phyloP scores from a whole-genome alignment of 2,113 vertebrate genomes.

The Rhodinocichla rosea region DNA sequence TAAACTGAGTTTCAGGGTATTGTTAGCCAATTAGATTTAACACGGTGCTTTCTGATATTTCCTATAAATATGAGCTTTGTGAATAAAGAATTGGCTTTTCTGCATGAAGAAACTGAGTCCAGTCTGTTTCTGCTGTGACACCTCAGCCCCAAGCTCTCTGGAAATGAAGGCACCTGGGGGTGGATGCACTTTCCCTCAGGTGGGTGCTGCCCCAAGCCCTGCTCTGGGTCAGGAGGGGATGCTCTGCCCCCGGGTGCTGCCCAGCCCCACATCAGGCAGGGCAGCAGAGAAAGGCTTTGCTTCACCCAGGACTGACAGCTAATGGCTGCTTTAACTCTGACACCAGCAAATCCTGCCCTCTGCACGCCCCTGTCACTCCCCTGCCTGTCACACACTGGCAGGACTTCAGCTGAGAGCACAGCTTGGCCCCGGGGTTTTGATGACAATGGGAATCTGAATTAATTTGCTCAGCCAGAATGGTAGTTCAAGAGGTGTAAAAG shows the following conservation, averaged over 20 bases:
- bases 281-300: not conserved
- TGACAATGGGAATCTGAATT: not conserved
- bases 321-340: not conserved
- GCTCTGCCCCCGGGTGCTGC: not conserved
- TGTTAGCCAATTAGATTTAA: not conserved
- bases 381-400: not conserved
- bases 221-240: not conserved
- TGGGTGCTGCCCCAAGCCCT: not conserved
- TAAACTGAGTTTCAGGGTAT: not conserved
- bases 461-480: not conserved
- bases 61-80: not conserved
- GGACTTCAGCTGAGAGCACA: not conserved
- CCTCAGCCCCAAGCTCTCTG: not conserved
- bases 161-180: not conserved
- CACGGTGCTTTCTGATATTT: not conserved
- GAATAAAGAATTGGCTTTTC: not conserved
- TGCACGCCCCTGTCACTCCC: not conserved
- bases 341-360: not conserved
- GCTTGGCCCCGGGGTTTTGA: not conserved
- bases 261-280: not conserved
- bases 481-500: constrained; percentile 11
- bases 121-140: not conserved
- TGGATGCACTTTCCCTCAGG: accelerated
- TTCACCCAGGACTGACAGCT: not conserved
- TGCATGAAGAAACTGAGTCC: not conserved